These are phyloP conservation scores for Tupaia tana DNA, from an alignment of 2,113 vertebrate genomes.

Conservation along the genomic window DNA sequence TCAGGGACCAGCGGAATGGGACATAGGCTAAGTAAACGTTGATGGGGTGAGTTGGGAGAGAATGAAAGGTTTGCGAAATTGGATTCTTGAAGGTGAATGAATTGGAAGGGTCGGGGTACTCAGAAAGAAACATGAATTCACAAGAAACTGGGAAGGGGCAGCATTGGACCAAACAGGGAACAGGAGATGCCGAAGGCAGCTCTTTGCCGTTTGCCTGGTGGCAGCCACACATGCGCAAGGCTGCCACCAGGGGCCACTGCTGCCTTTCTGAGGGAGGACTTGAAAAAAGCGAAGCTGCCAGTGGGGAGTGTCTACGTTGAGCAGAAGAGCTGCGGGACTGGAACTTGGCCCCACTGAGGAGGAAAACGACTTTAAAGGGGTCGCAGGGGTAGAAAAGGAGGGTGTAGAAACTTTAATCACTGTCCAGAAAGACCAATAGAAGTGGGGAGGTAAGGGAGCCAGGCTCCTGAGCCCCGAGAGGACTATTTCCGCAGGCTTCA, in stretches of 20 bases:
- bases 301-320: not conserved
- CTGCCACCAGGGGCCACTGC: slow-evolving; percentile 27
- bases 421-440: not conserved
- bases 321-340: not conserved
- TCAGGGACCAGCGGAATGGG: not conserved
- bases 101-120: not conserved
- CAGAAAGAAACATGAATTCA: slow-evolving; percentile 2
- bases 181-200: not conserved
- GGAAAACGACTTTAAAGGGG: not conserved
- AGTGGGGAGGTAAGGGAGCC: not conserved
- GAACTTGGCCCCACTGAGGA: not conserved
- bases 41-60: not conserved
- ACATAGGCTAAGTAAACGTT: not conserved
- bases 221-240: not conserved
- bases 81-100: not conserved
- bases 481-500: not conserved
- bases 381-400: not conserved
- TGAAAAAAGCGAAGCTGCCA: not conserved
- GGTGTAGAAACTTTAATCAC: not conserved
- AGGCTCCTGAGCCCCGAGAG: not conserved
- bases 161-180: not conserved
- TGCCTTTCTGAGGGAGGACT: not conserved
- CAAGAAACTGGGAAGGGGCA: not conserved
- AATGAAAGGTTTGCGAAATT: not conserved
- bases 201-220: not conserved